Evolutionary conservation across 1,140 invertebrate species (phyloP), one percentile per base, ranked within the genome.

Genomic region (Calephelis nemesis): DNA sequence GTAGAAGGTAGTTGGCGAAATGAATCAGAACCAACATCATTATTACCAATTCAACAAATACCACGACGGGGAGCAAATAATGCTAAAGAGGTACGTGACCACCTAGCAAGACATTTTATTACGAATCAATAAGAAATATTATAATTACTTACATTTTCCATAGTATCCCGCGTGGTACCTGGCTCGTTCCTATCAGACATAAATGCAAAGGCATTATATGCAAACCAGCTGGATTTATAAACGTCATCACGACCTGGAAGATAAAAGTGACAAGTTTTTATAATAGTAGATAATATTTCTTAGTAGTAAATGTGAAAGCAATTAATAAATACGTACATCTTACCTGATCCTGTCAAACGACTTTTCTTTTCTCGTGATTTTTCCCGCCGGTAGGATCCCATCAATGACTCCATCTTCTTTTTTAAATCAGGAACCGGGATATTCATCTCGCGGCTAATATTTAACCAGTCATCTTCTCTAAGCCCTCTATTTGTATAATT

Each of bases 331-430:
- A 19, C 1, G 1, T 19, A 19, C 15, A 19, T n/a, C 50, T 62
- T 74, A 74, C 74, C 76, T 72, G 72, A 72, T 73, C 70, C 72
- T 67, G 74, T 71, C n/a, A 74, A 48, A 45, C 63, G 69, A 47
- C 71, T 79, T 71, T 74, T 71, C 58, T 74, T 74, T 62, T 79
- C 75, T 66, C 77, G 62, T 40, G 63, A 71, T 65, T 74, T 79
- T 63, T 81, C 79, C 52, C 77, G 65, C 54, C 79, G 68, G 64
- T 74, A 81, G 10, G 74, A 76, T 40, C 73, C 75, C 60, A 19
- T 19, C 15, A 19, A 19, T 19, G 15, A 19, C 15, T 19, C 15
- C 15, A 19, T 19, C 15, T 19, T 63, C 15, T 63, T 63, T 63
- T 69, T 69, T 69, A 65, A 45, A 11, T 70, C 30, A 42, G 5